Conservation (phyloP, 2,888 invertebrate species). For the Heliconius ethilla region DNA sequence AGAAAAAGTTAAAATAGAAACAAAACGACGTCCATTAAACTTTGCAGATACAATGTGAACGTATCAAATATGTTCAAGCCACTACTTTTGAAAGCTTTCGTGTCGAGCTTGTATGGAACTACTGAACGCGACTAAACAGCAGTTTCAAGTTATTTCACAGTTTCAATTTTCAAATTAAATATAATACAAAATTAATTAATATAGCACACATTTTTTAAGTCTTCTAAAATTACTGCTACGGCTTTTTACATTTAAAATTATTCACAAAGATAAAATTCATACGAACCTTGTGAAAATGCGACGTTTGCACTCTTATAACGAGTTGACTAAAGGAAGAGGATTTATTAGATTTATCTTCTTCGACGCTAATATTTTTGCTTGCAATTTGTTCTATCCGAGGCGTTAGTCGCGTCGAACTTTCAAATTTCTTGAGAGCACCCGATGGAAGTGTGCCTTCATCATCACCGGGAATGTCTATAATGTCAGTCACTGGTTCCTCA, state of each 20-base stretch:
- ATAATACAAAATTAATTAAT: background rate
- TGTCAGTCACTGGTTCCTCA: conserved; percentile 73
- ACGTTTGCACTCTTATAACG: conserved; percentile 76
- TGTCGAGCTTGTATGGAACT: background rate
- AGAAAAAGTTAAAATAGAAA: background rate
- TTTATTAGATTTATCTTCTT: conserved; percentile 78
- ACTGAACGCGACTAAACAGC: background rate
- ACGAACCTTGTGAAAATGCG: conserved; percentile 76
- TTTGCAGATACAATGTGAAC: conserved; percentile 10
- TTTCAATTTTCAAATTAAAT: background rate
- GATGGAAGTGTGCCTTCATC: conserved; percentile 56
- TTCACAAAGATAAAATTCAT: conserved; percentile 7
- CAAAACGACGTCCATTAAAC: background rate
- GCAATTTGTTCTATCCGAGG: conserved; percentile 67
- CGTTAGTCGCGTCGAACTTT: conserved; percentile 55
- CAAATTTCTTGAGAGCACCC: conserved; percentile 64
- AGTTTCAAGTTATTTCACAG: background rate
- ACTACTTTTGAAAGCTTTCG: background rate
- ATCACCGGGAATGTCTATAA: conserved; percentile 76
- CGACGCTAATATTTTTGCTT: conserved; percentile 75
- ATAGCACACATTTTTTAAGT: background rate
- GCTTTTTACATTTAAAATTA: background rate
- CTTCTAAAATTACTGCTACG: background rate
- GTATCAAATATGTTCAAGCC: background rate
- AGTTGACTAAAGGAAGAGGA: conserved; percentile 77